These are phyloP conservation scores for Holothuria leucospilota DNA, from an alignment of 53 echinoderm and acorn worm species.

Conservation along the genomic window DNA sequence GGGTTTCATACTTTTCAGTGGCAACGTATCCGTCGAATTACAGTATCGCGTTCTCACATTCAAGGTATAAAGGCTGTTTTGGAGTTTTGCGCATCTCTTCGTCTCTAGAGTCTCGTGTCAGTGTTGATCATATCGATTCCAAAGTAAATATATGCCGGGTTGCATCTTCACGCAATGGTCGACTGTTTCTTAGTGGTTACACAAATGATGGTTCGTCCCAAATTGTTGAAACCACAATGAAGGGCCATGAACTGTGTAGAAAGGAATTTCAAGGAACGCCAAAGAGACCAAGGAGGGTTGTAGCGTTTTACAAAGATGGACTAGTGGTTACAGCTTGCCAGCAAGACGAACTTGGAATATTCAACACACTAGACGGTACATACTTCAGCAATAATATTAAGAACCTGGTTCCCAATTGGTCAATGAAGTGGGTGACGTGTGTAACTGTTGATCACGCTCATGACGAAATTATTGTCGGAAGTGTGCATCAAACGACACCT, in stretches of 20 bases:
- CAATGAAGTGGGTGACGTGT: slow-evolving; percentile 34
- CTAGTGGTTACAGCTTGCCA: slow-evolving; percentile 14
- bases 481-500: slow-evolving; percentile 1
- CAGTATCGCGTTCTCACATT: slow-evolving; percentile 7
- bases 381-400: neutral
- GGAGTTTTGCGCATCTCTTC: slow-evolving; percentile 4
- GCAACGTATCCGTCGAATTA: neutral
- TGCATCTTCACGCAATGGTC: slow-evolving; percentile 1
- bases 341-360: slow-evolving; percentile 20
- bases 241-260: neutral
- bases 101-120: neutral
- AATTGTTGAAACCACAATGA: neutral
- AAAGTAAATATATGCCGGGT: neutral
- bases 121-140: no score
- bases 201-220: slow-evolving; percentile 10
- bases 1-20: neutral
- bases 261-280: neutral
- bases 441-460: slow-evolving; percentile 1
- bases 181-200: neutral
- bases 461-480: slow-evolving; percentile 14
- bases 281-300: slow-evolving; percentile 18
- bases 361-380: neutral
- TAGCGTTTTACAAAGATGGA: neutral
- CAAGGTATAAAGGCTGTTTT: slow-evolving; percentile 1
- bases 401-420: neutral